These are phyloP conservation scores for Chromis chromis DNA, from an alignment of 2,797 vertebrate species.

Conservation along the genomic window DNA sequence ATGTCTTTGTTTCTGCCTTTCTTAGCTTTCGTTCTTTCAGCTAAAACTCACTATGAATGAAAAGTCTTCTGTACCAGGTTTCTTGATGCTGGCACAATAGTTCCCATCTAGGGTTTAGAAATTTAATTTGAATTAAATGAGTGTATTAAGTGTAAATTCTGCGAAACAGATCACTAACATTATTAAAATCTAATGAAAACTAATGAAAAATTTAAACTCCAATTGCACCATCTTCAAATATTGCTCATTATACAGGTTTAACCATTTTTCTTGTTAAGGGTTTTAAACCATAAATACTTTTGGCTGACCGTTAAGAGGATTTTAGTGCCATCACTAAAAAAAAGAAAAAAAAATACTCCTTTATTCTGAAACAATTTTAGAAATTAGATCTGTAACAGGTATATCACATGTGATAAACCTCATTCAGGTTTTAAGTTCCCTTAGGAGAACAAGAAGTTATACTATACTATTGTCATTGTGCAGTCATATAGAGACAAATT, in stretches of 20 bases:
- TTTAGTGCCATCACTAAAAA: background rate
- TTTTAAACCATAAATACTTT: background rate
- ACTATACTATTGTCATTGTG: background rate
- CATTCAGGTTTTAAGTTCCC: conserved; percentile 1
- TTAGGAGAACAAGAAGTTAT: conserved; percentile 10
- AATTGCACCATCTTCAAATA: background rate
- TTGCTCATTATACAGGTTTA: background rate
- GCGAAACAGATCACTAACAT: background rate
- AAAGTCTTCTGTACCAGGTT: too few relatives aligned
- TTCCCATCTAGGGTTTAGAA: background rate
- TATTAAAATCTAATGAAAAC: background rate
- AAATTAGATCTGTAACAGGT: conserved; percentile 2
- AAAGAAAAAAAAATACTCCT: background rate
- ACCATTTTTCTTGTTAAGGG: background rate
- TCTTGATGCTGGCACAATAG: background rate
- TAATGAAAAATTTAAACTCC: background rate
- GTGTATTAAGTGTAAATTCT: background rate
- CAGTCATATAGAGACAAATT: background rate
- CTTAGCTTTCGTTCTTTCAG: background rate
- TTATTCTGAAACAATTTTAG: conserved; percentile 5
- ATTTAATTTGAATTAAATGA: too few relatives aligned
- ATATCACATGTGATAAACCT: background rate
- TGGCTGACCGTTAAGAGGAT: too few relatives aligned
- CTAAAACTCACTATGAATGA: background rate
- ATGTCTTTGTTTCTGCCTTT: background rate